These are phyloP conservation scores for Actinia equina DNA, from an alignment of 64 coral and sea anemone genomes.

Conservation along the genomic window DNA sequence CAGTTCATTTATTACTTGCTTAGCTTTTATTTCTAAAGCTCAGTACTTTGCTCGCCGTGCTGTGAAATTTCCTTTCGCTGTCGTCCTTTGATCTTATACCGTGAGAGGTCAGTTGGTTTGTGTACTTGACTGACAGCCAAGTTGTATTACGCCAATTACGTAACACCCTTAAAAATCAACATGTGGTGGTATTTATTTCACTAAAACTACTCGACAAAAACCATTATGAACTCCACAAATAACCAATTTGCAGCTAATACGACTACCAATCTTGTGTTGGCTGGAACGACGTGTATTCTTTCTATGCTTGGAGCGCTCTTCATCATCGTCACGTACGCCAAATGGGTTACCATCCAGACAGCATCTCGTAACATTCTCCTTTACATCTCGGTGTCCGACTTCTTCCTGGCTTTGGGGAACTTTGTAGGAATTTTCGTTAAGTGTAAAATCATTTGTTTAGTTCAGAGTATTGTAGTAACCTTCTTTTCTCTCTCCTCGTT, in stretches of 20 bases:
- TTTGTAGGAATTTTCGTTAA: constrained; percentile 23
- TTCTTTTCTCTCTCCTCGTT: constrained; percentile 71
- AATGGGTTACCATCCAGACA: constrained; percentile 66
- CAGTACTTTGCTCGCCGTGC: too few species aligned
- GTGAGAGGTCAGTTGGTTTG: too few species aligned
- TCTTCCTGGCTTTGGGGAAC: background rate
- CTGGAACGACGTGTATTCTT: constrained; percentile 37
- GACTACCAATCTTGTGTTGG: constrained; percentile 2
- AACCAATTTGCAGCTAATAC: background rate
- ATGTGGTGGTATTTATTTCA: too few species aligned
- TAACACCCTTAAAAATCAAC: too few species aligned
- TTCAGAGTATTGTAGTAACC: constrained; percentile 75
- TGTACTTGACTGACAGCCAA: too few species aligned
- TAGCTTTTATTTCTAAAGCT: too few species aligned
- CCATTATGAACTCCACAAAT: background rate
- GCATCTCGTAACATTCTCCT: constrained; percentile 52
- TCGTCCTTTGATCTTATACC: too few species aligned
- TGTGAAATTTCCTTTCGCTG: too few species aligned
- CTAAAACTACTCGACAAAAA: background rate
- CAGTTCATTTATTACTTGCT: too few species aligned
- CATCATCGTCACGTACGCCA: constrained; percentile 67
- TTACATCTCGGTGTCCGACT: constrained; percentile 51
- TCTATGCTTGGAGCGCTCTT: constrained; percentile 64
- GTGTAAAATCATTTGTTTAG: constrained; percentile 4
- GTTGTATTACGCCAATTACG: too few species aligned